Conservation (phyloP, 2,888 invertebrate species). For the Muschampia staudingeri region DNA sequence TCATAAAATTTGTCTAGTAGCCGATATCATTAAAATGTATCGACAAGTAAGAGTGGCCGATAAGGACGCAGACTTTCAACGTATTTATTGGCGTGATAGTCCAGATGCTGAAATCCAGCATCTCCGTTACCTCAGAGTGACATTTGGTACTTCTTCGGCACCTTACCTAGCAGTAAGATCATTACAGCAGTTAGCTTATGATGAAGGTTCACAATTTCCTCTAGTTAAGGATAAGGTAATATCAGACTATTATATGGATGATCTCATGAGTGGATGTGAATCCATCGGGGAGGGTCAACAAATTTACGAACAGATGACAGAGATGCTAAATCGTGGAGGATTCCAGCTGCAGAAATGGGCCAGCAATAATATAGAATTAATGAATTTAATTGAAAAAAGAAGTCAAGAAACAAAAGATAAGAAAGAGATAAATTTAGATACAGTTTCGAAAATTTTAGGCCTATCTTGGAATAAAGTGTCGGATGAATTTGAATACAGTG, state of each 20-base stretch:
- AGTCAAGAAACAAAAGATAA: background rate
- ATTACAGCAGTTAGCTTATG: slow-evolving; percentile 54
- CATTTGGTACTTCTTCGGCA: slow-evolving; percentile 59
- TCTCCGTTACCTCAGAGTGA: slow-evolving; percentile 3
- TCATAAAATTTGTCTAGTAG: slow-evolving; percentile 15
- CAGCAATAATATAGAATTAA: background rate
- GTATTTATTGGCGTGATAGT: slow-evolving; percentile 23
- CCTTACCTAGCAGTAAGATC: slow-evolving; percentile 57
- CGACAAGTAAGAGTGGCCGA: slow-evolving; percentile 1
- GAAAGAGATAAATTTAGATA: slow-evolving; percentile 60
- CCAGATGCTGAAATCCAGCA: slow-evolving; percentile 19
- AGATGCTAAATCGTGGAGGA: no score
- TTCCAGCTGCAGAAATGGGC: background rate
- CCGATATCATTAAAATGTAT: slow-evolving; percentile 29
- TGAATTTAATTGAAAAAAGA: background rate
- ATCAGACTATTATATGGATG: no score
- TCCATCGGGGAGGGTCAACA: no score
- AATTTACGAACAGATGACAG: no score
- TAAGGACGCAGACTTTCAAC: slow-evolving; percentile 14
- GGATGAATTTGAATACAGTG: slow-evolving; percentile 68
- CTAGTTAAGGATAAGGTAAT: slow-evolving; percentile 35
- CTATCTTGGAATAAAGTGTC: slow-evolving; percentile 69
- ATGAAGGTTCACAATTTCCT: slow-evolving; percentile 56
- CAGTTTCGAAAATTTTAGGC: slow-evolving; percentile 68
- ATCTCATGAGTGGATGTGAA: no score